Evolutionary conservation across 2,888 invertebrate species (phyloP).

Genomic region (Hyposoter dolosus): DNA sequence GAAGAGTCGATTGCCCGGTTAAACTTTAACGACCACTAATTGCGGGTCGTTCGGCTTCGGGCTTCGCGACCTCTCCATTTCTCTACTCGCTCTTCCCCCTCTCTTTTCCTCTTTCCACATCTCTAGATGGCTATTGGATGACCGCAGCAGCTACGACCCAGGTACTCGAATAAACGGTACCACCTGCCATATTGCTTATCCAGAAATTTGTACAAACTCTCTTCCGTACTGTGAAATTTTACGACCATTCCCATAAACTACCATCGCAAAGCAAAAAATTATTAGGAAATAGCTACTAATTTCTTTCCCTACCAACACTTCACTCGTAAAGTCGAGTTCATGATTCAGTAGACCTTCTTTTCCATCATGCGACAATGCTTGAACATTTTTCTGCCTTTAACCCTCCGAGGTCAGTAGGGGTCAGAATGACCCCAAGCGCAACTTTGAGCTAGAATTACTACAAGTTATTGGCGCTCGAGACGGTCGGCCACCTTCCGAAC

Average conservation of each 20-base stretch:
- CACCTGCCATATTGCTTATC: conserved; percentile 38
- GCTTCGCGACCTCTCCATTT: conserved; percentile 53
- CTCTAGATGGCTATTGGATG: conserved; percentile 21
- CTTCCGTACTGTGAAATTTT: conserved; percentile 44
- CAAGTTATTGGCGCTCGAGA: too few species aligned
- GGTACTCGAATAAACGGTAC: conserved; percentile 14
- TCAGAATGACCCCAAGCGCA: too few species aligned
- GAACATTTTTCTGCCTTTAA: too few species aligned
- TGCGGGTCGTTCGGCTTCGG: conserved; percentile 56
- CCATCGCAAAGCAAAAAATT: conserved; percentile 32
- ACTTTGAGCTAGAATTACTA: too few species aligned
- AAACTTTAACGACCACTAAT: conserved; percentile 69
- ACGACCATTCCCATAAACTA: conserved; percentile 21
- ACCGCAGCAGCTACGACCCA: conserved; percentile 44
- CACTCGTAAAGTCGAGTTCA: conserved; percentile 5
- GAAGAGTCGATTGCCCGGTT: conserved; percentile 62
- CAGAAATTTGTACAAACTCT: conserved; percentile 36
- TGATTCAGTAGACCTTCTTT: background rate
- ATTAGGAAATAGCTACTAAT: conserved; percentile 17
- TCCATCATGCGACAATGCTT: background rate
- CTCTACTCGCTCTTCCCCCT: conserved; percentile 14
- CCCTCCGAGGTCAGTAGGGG: too few species aligned
- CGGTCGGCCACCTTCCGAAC: too few species aligned
- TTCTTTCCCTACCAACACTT: background rate
- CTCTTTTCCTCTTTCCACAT: background rate